These are phyloP conservation scores for Melanotaenia duboulayi DNA, from an alignment of 2,113 vertebrate species.

Conservation along the genomic window DNA sequence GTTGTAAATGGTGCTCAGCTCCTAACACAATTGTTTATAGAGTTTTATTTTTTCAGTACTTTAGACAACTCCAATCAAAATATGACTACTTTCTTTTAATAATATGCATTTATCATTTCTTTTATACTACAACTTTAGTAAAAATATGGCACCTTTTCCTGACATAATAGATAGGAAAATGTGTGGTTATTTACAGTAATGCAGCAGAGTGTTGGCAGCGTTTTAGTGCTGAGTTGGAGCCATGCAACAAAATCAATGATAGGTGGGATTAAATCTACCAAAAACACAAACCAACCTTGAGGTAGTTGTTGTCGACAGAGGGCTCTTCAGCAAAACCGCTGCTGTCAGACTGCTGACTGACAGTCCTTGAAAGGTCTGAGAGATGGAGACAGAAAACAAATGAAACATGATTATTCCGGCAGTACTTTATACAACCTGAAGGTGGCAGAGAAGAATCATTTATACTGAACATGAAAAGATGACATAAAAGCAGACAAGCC, in stretches of 20 bases:
- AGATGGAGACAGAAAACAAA: conserved; percentile 47
- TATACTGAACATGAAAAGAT: neutral
- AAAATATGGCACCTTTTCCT: too few relatives aligned
- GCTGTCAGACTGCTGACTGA: conserved; percentile 96
- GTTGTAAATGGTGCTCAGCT: too few relatives aligned
- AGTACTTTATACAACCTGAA: conserved; percentile 12
- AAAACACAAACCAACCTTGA: conserved; percentile 84
- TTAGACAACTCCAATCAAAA: too few relatives aligned
- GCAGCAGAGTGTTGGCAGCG: too few relatives aligned
- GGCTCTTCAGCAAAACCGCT: conserved; percentile 97
- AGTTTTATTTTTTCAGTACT: too few relatives aligned
- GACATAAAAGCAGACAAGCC: neutral
- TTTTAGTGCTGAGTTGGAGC: neutral
- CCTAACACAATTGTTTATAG: too few relatives aligned
- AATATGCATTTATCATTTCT: too few relatives aligned
- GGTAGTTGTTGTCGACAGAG: conserved; percentile 85
- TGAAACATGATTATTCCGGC: neutral
- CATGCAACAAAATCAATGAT: neutral
- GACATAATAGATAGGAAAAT: too few relatives aligned
- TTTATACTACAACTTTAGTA: too few relatives aligned
- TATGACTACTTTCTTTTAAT: too few relatives aligned
- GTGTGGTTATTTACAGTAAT: too few relatives aligned
- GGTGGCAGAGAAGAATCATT: conserved; percentile 25
- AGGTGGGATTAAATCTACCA: too few relatives aligned
- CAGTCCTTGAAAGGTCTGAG: conserved; percentile 87